Percentiles rank a stretch among this genome's conserved stretches.
phyloP scores from a whole-genome alignment of 2,113 vertebrate genomes.

The Propithecus coquereli region DNA sequence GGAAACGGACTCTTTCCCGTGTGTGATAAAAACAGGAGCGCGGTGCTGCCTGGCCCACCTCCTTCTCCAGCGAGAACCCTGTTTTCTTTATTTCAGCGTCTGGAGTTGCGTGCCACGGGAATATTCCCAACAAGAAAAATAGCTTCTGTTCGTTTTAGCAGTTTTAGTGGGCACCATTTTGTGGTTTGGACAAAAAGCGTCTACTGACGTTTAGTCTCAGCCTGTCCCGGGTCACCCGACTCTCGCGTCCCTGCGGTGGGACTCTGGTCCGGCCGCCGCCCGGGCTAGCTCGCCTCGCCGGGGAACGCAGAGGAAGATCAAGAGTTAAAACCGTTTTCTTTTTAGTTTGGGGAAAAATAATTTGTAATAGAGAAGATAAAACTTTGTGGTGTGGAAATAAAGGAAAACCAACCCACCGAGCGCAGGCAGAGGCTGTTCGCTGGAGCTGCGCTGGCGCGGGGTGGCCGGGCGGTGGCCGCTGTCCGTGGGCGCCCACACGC shows the following conservation, averaged over 20 bases:
- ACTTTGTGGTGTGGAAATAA: not conserved
- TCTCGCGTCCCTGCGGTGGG: not conserved
- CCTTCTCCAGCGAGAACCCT: rapidly evolving
- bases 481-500: too few species aligned
- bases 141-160: not conserved
- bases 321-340: not conserved
- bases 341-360: not conserved
- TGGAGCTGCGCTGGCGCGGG: too few species aligned
- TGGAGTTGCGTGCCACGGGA: not conserved
- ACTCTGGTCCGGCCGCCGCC: not conserved
- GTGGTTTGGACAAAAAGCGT: not conserved
- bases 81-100: not conserved
- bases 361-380: not conserved
- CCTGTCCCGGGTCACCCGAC: too few species aligned
- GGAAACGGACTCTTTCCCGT: not conserved
- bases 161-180: not conserved
- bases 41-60: rapidly evolving
- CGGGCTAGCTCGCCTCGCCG: not conserved
- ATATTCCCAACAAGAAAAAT: not conserved
- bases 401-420: not conserved
- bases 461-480: too few species aligned
- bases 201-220: not conserved
- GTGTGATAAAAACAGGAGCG: too few species aligned
- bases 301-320: not conserved
- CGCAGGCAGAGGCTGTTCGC: too few species aligned